Percentiles rank a stretch among this genome's conserved stretches.
These are phyloP conservation scores for Cardiocondyla obscurior DNA, from an alignment of 1,140 invertebrate genomes.

Conservation along the genomic window DNA sequence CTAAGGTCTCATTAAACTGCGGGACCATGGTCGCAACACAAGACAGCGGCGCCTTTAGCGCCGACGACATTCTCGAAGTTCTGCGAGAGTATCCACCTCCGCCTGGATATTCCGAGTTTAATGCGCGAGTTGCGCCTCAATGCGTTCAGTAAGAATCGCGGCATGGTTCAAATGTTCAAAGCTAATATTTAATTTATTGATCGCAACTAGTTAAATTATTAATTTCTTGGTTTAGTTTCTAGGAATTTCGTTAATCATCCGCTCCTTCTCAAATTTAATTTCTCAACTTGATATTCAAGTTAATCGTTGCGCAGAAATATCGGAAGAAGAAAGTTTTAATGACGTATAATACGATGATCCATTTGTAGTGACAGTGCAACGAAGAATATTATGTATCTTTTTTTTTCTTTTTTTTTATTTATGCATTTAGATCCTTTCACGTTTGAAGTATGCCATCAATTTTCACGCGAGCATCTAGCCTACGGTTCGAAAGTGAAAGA, in stretches of 20 bases:
- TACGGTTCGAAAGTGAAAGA: slow-evolving; percentile 37
- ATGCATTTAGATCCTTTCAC: slow-evolving; percentile 19
- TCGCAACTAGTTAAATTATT: background rate
- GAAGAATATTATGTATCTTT: background rate
- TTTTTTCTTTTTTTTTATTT: slow-evolving; percentile 5
- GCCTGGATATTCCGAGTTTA: slow-evolving; percentile 22
- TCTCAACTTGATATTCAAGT: background rate
- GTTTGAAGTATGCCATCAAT: slow-evolving; percentile 34
- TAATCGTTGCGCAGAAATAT: background rate
- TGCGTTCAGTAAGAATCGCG: background rate
- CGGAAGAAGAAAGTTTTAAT: slow-evolving; percentile 9
- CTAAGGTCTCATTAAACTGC: slow-evolving; percentile 37
- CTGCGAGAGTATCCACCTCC: slow-evolving; percentile 29
- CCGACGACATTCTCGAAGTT: slow-evolving; percentile 46
- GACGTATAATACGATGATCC: background rate
- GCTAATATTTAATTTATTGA: background rate
- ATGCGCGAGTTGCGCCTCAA: slow-evolving; percentile 1
- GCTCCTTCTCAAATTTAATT: slow-evolving; percentile 15
- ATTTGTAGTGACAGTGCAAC: background rate
- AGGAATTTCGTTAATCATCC: background rate
- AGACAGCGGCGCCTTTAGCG: background rate
- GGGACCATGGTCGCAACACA: background rate
- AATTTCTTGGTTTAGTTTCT: background rate
- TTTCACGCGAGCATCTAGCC: slow-evolving; percentile 7
- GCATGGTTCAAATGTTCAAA: background rate